Evolutionary conservation across 2,113 vertebrate genomes (phyloP).

Genomic region (human): DNA sequence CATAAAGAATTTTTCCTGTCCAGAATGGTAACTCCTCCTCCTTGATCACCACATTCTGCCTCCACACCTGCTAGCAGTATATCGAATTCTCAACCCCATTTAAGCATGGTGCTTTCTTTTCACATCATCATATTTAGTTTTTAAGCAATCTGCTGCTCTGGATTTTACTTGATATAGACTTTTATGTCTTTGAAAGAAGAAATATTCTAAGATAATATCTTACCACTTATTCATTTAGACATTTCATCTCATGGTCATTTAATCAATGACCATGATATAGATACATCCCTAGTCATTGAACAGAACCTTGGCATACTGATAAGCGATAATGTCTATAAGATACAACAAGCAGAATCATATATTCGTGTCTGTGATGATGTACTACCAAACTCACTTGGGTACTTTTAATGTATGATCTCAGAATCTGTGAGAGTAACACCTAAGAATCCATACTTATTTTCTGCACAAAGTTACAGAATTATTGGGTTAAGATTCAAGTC

Average conservation of each 20-base stretch:
- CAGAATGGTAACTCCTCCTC: neutral
- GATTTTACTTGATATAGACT: neutral
- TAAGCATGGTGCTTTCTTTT: neutral
- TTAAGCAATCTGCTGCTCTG: neutral
- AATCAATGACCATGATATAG: neutral
- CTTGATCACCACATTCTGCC: too few relatives aligned
- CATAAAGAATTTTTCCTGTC: neutral
- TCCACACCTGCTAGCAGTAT: neutral
- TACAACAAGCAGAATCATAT: neutral
- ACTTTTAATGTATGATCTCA: neutral
- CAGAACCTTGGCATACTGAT: neutral
- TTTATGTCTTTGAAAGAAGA: constrained; percentile 8
- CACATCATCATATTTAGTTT: neutral
- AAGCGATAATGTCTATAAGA: neutral
- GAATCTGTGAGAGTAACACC: neutral
- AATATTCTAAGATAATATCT: neutral
- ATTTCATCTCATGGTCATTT: neutral
- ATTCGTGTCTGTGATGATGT: neutral
- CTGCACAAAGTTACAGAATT: neutral
- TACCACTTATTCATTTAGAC: neutral
- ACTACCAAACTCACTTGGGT: neutral
- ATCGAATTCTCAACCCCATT: neutral
- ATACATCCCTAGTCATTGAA: neutral
- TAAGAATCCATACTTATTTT: neutral
- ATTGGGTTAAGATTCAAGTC: neutral